Evolutionary conservation across 2,113 vertebrate genomes (phyloP), one percentile per base, ranked within the genome.

Genomic region (Channa maculata): DNA sequence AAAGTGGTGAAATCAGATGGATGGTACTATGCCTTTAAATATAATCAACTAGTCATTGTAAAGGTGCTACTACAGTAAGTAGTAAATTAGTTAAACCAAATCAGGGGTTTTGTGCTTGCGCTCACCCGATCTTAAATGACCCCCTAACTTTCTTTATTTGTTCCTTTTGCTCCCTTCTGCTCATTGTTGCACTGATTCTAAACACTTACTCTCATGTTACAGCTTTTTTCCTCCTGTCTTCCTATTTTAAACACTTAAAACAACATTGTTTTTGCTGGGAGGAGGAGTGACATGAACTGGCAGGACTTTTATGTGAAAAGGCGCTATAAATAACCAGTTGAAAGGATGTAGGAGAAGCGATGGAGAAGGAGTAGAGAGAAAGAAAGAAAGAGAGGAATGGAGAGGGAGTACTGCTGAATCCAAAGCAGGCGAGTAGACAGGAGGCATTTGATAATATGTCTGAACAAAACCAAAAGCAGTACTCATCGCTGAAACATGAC

Each of bases 251-350:
- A 70, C 54, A 75, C 62, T 71, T 76, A 79, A 80, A 83, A 66
- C 36, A 13, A 53, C 59, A 53, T 77, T 86, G 36, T 71, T 71
- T 84, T 80, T 57, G 50, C 65, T 60, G 61, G 51, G 64, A 86
- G 65, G 61, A 66, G 67, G 52, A 58, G 63, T 75, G 59, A 70
- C 2, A 45, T 5, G 13, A 60, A 46, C 51, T 78, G 78, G 68
- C 83, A 88, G 73, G 73, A 79, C 75, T 84, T 85, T 83, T 74
- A 84, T 87, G 51, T 78, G 38, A 83, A 82, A 71, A 75, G 66
- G 65, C 24, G 82, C 71, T 91, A 88, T 85, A 87, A 90, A 90
- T 90, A 90, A 78, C 52, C n/a, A 57, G 48, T 65, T 67, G 46
- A 53, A 75, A 52, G 24, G 55, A 71, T 39, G 46, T 79, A 71